Conservation (phyloP, 1,140 invertebrate species). For the Halictus rubicundus region DNA sequence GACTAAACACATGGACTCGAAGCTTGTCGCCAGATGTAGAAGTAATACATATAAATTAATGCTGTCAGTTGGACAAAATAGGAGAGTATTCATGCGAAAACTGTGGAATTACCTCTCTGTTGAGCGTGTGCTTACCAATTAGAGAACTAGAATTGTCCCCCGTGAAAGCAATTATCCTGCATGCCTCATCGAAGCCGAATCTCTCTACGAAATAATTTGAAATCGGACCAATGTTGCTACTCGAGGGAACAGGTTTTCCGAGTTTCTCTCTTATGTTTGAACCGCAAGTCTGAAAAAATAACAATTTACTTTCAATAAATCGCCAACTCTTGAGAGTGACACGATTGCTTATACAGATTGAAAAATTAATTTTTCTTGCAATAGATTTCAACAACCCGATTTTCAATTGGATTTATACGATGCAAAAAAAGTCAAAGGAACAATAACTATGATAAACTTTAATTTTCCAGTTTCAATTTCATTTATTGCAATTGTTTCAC, state of each 20-base stretch:
- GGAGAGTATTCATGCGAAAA: background rate
- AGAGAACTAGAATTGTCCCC: constrained; percentile 96
- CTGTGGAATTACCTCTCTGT: background rate
- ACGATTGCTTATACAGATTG: too few species aligned
- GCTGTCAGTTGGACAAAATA: background rate
- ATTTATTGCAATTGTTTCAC: too few species aligned
- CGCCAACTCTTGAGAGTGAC: too few species aligned
- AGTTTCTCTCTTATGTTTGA: constrained; percentile 86
- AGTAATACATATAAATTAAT: constrained; percentile 15
- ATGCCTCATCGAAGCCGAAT: constrained; percentile 91
- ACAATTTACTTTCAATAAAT: background rate
- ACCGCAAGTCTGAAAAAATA: constrained; percentile 82
- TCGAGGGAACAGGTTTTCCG: constrained; percentile 86
- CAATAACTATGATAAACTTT: too few species aligned
- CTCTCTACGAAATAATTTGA: constrained; percentile 90
- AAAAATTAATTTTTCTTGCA: too few species aligned
- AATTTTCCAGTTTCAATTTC: too few species aligned
- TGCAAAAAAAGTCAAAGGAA: too few species aligned
- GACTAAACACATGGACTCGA: background rate
- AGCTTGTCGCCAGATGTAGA: constrained; percentile 4
- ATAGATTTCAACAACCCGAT: too few species aligned
- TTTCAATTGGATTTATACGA: too few species aligned
- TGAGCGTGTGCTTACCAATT: constrained; percentile 82
- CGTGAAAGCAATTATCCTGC: constrained; percentile 93
- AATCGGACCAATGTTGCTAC: constrained; percentile 86